These are phyloP conservation scores for Nematopogon swammerdamellus DNA, from an alignment of 2,888 invertebrate species.

Conservation along the genomic window DNA sequence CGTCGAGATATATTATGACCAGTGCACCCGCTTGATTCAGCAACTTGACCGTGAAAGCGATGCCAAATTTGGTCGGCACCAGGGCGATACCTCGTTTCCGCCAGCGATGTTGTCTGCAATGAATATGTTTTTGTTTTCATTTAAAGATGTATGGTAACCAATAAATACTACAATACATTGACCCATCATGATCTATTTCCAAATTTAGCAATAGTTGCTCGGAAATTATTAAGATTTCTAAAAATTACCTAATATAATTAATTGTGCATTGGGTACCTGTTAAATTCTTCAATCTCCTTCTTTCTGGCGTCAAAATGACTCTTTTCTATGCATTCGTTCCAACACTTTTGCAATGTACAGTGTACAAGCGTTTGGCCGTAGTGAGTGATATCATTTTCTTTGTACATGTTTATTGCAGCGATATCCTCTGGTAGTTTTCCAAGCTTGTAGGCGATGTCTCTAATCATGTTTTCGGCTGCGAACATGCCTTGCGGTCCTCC, in stretches of 20 bases:
- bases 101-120: constrained; percentile 68
- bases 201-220: neutral
- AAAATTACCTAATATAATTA: too few species aligned
- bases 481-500: constrained; percentile 93
- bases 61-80: constrained; percentile 82
- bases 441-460: constrained; percentile 70
- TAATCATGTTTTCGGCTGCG: constrained; percentile 73
- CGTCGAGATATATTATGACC: constrained; percentile 82
- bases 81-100: constrained; percentile 82
- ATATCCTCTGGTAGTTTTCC: constrained; percentile 64
- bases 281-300: constrained; percentile 62
- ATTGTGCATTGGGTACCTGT: too few species aligned
- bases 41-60: constrained; percentile 72
- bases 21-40: constrained; percentile 87
- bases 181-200: neutral
- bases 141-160: too few species aligned
- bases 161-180: too few species aligned
- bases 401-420: constrained; percentile 71
- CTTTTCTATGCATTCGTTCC: constrained; percentile 71
- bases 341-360: constrained; percentile 74
- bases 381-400: constrained; percentile 73
- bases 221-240: too few species aligned
- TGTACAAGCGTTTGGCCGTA: constrained; percentile 70
- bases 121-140: neutral
- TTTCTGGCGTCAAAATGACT: constrained; percentile 62